phyloP scores from a whole-genome alignment of 2,888 invertebrate genomes.

The Rotaria socialis region DNA sequence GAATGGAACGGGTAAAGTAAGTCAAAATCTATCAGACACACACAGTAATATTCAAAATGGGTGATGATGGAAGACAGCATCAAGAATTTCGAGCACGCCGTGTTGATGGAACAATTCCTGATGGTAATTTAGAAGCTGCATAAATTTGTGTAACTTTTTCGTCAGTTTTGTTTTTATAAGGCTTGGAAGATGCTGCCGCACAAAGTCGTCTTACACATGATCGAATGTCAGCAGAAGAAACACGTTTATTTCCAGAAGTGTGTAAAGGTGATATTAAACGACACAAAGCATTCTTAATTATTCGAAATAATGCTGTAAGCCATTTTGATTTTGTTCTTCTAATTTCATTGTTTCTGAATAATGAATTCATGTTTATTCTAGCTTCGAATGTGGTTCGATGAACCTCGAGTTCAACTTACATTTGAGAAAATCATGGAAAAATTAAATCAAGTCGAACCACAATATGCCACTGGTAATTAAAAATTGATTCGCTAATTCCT shows the following conservation, averaged over 20 bases:
- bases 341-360: no score
- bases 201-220: slow-evolving; percentile 85
- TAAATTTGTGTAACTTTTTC: neutral
- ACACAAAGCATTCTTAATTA: slow-evolving; percentile 81
- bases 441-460: slow-evolving; percentile 19
- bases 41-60: neutral
- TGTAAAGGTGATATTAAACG: slow-evolving; percentile 72
- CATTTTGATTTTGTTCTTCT: neutral
- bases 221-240: slow-evolving; percentile 86
- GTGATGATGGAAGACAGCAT: slow-evolving; percentile 5
- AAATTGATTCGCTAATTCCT: neutral
- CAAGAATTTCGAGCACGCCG: slow-evolving; percentile 28
- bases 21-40: neutral
- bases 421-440: slow-evolving; percentile 66
- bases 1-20: neutral
- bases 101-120: neutral
- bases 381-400: slow-evolving; percentile 87
- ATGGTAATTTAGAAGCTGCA: neutral
- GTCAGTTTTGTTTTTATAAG: neutral
- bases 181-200: slow-evolving; percentile 53
- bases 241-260: slow-evolving; percentile 85
- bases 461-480: slow-evolving; percentile 32
- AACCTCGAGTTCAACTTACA: slow-evolving; percentile 83
- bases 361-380: neutral
- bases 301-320: slow-evolving; percentile 74